phyloP scores from a whole-genome alignment of 2,797 vertebrate species.

The Sciurus vulgaris region DNA sequence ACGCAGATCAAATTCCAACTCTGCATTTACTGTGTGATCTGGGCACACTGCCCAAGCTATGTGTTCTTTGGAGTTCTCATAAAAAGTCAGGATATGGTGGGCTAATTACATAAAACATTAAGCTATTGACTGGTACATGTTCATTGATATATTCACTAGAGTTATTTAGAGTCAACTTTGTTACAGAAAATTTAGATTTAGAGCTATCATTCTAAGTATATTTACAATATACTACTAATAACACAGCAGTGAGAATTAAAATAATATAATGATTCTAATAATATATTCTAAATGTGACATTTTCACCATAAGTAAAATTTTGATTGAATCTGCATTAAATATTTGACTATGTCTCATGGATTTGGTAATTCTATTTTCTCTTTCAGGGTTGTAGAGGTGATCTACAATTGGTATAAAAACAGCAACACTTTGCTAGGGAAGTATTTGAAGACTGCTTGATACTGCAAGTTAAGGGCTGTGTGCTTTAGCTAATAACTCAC shows the following conservation, averaged over 20 bases:
- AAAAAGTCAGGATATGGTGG: conserved; percentile 27
- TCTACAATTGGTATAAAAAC: neutral
- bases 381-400: neutral
- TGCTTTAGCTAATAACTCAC: conserved; percentile 36
- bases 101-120: neutral
- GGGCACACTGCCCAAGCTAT: neutral
- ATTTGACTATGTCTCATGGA: conserved; percentile 47
- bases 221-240: neutral
- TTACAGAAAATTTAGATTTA: neutral
- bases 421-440: conserved; percentile 36
- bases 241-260: neutral
- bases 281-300: conserved; percentile 11
- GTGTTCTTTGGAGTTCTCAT: neutral
- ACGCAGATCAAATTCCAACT: neutral
- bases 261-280: neutral
- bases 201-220: conserved; percentile 2
- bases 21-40: neutral
- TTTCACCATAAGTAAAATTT: conserved; percentile 53
- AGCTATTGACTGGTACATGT: neutral
- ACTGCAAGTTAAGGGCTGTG: conserved; percentile 16
- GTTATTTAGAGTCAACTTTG: neutral
- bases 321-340: conserved; percentile 5
- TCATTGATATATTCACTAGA: neutral
- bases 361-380: conserved; percentile 20
- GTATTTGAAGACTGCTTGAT: conserved; percentile 49